Conservation (phyloP, 2,888 invertebrate species). For the Lacanobia oleracea region DNA sequence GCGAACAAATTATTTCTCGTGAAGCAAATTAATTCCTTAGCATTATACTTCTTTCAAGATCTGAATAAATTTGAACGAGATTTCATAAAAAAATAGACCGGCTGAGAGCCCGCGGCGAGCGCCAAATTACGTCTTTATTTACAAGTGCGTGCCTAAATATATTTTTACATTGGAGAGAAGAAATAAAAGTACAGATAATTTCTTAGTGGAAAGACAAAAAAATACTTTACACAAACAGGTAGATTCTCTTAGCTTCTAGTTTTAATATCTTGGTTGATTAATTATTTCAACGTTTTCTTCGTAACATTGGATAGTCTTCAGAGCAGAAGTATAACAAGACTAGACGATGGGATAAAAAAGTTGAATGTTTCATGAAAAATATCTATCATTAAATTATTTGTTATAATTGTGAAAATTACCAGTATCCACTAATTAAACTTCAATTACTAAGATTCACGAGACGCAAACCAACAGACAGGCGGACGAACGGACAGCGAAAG, state of each 20-base stretch:
- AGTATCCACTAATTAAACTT: too few relatives aligned
- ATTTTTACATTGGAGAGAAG: constrained; percentile 71
- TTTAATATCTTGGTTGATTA: not conserved
- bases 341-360: not conserved
- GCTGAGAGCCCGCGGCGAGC: constrained; percentile 83
- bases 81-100: constrained; percentile 85
- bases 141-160: constrained; percentile 78
- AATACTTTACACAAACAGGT: constrained; percentile 11
- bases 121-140: constrained; percentile 89
- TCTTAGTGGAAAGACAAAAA: constrained; percentile 33
- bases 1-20: constrained; percentile 83
- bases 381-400: too few relatives aligned
- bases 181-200: constrained; percentile 46
- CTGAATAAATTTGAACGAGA: constrained; percentile 87
- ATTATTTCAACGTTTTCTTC: not conserved
- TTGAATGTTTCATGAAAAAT: too few relatives aligned
- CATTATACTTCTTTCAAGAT: constrained; percentile 88
- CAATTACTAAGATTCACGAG: too few relatives aligned
- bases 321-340: not conserved
- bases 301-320: not conserved
- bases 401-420: too few relatives aligned
- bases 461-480: too few relatives aligned
- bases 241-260: not conserved
- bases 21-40: constrained; percentile 88
- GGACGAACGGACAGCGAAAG: too few relatives aligned